These are phyloP conservation scores for Apotomis turbidana DNA, from an alignment of 2,888 invertebrate genomes.

Conservation along the genomic window DNA sequence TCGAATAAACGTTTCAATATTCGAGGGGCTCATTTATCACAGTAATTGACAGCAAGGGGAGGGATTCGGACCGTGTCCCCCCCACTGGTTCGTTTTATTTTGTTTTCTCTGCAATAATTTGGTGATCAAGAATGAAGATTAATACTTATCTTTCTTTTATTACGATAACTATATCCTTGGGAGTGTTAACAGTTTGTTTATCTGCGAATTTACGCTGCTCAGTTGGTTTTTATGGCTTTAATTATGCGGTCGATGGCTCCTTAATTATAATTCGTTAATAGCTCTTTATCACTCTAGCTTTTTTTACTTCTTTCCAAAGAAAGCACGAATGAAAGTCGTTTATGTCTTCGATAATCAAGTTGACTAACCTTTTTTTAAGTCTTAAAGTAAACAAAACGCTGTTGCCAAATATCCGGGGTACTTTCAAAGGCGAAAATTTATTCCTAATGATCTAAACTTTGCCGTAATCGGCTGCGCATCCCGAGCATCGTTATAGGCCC, in stretches of 20 bases:
- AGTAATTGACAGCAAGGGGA: conserved; percentile 79
- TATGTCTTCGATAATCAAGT: conserved; percentile 19
- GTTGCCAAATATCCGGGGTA: conserved; percentile 44
- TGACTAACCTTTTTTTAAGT: conserved; percentile 18
- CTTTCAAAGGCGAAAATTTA: conserved; percentile 55
- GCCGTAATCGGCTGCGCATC: conserved; percentile 59
- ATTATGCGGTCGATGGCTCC: conserved; percentile 33
- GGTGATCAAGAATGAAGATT: conserved; percentile 49
- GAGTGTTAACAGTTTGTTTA: conserved; percentile 39
- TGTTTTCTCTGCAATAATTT: conserved; percentile 57
- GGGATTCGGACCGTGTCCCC: conserved; percentile 63
- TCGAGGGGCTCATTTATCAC: conserved; percentile 80
- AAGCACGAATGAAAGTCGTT: not conserved
- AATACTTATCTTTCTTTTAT: conserved; percentile 42
- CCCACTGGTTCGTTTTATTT: conserved; percentile 58
- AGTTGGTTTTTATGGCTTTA: conserved; percentile 33
- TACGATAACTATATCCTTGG: conserved; percentile 39
- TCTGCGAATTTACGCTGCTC: conserved; percentile 37
- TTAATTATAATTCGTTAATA: conserved; percentile 18
- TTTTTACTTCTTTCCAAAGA: not conserved
- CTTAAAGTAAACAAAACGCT: conserved; percentile 31
- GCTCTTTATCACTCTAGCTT: not conserved
- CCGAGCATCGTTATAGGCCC: conserved; percentile 50
- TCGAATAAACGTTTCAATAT: conserved; percentile 82
- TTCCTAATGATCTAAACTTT: conserved; percentile 62